These are phyloP conservation scores for Ptychadena robeensis DNA, from an alignment of 2,797 vertebrate genomes.

Conservation along the genomic window DNA sequence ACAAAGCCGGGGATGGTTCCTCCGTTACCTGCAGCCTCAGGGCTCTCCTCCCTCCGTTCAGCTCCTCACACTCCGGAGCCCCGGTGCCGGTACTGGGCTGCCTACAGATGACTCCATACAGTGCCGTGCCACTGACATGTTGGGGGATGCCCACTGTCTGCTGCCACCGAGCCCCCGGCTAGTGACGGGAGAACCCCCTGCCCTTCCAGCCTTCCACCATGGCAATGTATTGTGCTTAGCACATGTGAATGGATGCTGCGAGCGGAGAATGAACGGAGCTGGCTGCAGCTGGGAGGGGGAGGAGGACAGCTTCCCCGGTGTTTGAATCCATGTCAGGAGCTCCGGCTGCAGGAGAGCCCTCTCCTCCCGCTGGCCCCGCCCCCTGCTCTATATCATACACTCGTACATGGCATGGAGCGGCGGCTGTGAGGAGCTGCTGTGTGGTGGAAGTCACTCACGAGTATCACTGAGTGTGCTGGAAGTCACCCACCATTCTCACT, in stretches of 20 bases:
- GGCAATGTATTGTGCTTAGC: background rate
- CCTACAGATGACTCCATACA: slow-evolving; percentile 21
- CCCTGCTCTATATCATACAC: background rate
- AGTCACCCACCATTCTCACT: too few relatives aligned
- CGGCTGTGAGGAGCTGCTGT: too few relatives aligned
- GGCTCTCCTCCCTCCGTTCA: slow-evolving; percentile 10
- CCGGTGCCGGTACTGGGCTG: slow-evolving; percentile 44
- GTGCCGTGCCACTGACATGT: slow-evolving; percentile 52
- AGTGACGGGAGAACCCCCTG: background rate
- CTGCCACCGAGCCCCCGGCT: slow-evolving; percentile 19
- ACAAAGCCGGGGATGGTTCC: slow-evolving; percentile 49
- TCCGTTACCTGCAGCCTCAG: slow-evolving; percentile 42
- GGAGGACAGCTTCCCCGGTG: slow-evolving; percentile 19
- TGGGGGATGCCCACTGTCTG: slow-evolving; percentile 16
- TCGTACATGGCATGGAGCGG: too few relatives aligned
- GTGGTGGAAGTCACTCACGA: too few relatives aligned
- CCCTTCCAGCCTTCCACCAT: background rate
- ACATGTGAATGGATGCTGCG: slow-evolving; percentile 5
- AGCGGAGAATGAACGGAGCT: background rate
- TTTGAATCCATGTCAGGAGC: slow-evolving; percentile 32
- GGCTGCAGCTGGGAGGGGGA: background rate
- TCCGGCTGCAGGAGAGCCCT: slow-evolving; percentile 21
- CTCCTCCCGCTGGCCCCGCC: slow-evolving; percentile 31
- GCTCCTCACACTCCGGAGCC: slow-evolving; percentile 23
- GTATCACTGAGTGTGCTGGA: too few relatives aligned